Conservation (phyloP, 2,113 vertebrate species). For the Cnemophilus loriae region DNA sequence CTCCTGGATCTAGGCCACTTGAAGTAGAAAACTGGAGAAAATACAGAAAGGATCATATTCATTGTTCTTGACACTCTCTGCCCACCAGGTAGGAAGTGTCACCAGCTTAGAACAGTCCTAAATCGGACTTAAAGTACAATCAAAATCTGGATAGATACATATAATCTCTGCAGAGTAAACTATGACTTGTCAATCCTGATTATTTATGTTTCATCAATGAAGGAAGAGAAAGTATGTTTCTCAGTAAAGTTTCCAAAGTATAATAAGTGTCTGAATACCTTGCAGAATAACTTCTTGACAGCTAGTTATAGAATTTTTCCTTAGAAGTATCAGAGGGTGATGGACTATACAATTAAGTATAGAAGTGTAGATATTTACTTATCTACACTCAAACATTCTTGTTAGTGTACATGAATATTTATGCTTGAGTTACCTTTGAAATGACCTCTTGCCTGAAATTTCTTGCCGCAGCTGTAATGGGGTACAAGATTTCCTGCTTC, state of each 20-base stretch:
- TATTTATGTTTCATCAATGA: neutral
- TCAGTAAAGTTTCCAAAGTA: neutral
- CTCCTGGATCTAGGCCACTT: neutral
- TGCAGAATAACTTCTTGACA: neutral
- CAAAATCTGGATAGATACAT: neutral
- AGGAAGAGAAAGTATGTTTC: neutral
- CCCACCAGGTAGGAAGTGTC: neutral
- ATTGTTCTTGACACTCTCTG: neutral
- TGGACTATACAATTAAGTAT: neutral
- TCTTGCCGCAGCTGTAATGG: neutral
- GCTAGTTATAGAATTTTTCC: neutral
- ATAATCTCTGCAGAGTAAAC: neutral
- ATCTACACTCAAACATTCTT: neutral
- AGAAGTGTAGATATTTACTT: neutral
- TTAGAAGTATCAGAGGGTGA: neutral
- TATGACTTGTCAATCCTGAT: neutral
- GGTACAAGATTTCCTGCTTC: neutral
- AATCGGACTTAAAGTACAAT: neutral
- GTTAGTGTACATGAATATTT: constrained; percentile 6
- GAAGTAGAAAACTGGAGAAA: neutral
- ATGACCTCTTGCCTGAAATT: neutral
- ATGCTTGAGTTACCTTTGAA: neutral
- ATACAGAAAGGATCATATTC: neutral
- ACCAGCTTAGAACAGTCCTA: neutral
- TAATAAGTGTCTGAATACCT: neutral